phyloP scores from a whole-genome alignment of 2,888 invertebrate species.

The Agrochola circellaris region DNA sequence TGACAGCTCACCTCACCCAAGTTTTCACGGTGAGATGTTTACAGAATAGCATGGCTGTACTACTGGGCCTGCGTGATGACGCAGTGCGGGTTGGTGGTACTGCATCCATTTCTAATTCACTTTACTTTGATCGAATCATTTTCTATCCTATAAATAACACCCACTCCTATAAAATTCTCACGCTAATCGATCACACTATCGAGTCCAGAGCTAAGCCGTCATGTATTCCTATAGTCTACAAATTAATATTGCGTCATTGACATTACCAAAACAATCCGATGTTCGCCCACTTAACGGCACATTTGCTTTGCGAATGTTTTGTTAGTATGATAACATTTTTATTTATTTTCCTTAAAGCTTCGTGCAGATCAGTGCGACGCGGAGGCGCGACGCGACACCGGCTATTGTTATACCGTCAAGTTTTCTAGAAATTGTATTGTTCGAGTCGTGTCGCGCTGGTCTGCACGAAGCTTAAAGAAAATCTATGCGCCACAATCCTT shows the following conservation, averaged over 20 bases:
- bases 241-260: conserved; percentile 33
- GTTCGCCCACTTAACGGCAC: conserved; percentile 11
- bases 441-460: no score
- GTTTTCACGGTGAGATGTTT: no score
- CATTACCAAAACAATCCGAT: conserved; percentile 17
- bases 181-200: conserved; percentile 27
- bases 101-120: background rate
- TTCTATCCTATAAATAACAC: background rate
- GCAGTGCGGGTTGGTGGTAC: background rate
- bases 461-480: no score
- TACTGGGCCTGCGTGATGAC: no score
- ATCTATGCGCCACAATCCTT: conserved; percentile 22
- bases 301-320: background rate
- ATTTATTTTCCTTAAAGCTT: conserved; percentile 31
- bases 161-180: conserved; percentile 15
- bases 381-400: no score
- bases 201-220: conserved; percentile 8
- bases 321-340: conserved; percentile 6
- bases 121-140: background rate
- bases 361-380: no score
- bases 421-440: no score
- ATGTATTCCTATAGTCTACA: conserved; percentile 29
- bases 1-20: no score
- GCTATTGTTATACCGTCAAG: no score
- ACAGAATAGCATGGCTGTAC: no score